Evolutionary conservation across 2,888 invertebrate genomes (phyloP), one percentile per base, ranked within the genome.

Genomic region (Hirtodrosophila alboralis): DNA sequence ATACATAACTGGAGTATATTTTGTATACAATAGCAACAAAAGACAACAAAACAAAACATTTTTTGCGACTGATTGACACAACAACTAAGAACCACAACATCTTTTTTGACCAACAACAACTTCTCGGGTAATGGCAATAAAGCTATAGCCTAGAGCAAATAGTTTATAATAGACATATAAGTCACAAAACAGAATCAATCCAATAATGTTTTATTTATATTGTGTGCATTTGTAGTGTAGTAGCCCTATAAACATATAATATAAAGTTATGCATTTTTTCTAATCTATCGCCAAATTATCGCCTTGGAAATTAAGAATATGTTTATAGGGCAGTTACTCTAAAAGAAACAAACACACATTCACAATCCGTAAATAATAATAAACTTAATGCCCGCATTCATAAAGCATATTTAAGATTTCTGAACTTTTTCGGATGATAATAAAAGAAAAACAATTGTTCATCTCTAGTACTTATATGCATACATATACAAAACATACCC

Each of bases 401-500:
- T n/a, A 21, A 10, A 34, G 10, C 8, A 9, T 16, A 36, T 36
- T 47, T 12, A 16, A 9, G 8, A 30, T 48, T 44, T 59, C 40
- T 47, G 21, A 18, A 13, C 37, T 51, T 31, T 60, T 51, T 34
- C 5, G 18, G 33, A 38, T 45, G 36, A 45, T 37, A 51, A 12
- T 13, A 26, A 45, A n/a, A n/a, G n/a, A n/a, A n/a, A 4, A 33
- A 33, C 9, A 43, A 61, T 53, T 48, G 54, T 62, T 49, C 30
- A 44, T 41, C 52, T 34, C 31, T 69, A 74, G 64, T 75, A 74
- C 58, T 76, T 59, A 69, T 63, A 80, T 75, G 57, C 43, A 65
- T 54, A 47, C 36, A 67, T 26, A 57, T 13, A 26, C n/a, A 53
- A 47, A 51, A 33, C 31, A 43, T 56, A 53, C 37, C 31, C 41